phyloP scores from a whole-genome alignment of 2,797 vertebrate species.

The Trematomus bernacchii region DNA sequence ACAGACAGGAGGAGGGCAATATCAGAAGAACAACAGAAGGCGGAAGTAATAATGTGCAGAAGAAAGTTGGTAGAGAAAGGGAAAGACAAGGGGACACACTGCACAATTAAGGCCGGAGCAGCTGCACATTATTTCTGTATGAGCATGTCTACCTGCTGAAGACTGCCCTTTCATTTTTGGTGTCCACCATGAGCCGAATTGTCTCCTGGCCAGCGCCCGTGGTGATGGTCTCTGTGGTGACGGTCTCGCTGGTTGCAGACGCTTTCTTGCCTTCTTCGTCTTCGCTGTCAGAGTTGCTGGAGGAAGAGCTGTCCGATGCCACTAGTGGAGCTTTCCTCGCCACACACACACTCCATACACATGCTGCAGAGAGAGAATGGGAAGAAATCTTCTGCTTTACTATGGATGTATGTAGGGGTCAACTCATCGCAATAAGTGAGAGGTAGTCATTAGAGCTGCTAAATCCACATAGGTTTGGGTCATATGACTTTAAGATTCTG shows the following conservation, averaged over 20 bases:
- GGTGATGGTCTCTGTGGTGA: conserved; percentile 80
- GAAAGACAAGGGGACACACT: background rate
- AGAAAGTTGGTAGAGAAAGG: conserved; percentile 24
- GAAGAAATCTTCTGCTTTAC: background rate
- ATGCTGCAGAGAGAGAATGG: conserved; percentile 57
- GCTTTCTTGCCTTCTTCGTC: conserved; percentile 86
- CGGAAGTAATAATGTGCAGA: conserved; percentile 47
- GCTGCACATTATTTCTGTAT: background rate
- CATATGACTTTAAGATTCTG: background rate
- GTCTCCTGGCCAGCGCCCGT: conserved; percentile 84
- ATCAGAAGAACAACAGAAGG: conserved; percentile 63
- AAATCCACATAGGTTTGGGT: background rate
- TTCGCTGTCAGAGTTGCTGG: conserved; percentile 89
- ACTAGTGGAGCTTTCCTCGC: conserved; percentile 89
- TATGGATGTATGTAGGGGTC: background rate
- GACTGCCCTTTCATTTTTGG: conserved; percentile 84
- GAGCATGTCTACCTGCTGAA: conserved; percentile 75
- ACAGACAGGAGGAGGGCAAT: conserved; percentile 62
- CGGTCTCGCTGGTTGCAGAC: conserved; percentile 64
- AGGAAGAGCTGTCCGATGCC: conserved; percentile 93
- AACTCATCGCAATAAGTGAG: background rate
- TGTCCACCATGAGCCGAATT: conserved; percentile 76
- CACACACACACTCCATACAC: conserved; percentile 92
- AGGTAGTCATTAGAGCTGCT: background rate
- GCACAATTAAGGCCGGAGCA: conserved; percentile 21